Conservation (phyloP, 2,888 invertebrate species). For the Tenthredo distinguenda region DNA sequence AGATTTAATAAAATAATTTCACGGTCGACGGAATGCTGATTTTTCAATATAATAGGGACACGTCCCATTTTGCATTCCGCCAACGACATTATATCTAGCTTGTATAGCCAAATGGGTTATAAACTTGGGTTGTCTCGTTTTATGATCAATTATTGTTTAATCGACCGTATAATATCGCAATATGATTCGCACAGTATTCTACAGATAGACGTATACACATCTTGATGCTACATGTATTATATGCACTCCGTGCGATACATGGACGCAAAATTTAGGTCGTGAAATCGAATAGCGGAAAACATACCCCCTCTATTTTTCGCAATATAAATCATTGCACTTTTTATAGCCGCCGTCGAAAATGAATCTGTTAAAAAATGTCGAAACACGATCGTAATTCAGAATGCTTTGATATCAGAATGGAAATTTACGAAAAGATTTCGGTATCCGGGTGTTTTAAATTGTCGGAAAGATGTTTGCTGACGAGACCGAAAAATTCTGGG, state of each 20-base stretch:
- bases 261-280: neutral
- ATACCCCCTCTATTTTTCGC: neutral
- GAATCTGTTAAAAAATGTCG: neutral
- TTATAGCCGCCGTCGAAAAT: neutral
- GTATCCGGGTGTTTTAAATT: neutral
- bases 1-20: slow-evolving; percentile 16
- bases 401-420: neutral
- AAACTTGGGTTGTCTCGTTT: neutral
- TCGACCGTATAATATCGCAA: slow-evolving; percentile 5
- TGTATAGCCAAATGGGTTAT: neutral
- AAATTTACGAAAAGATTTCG: neutral
- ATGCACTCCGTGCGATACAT: neutral
- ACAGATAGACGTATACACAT: neutral
- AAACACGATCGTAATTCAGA: neutral
- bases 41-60: neutral
- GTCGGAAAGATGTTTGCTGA: neutral
- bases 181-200: neutral
- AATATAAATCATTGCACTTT: neutral
- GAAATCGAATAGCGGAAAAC: neutral
- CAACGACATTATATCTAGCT: neutral
- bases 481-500: neutral
- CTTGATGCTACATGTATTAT: neutral
- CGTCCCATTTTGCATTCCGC: neutral
- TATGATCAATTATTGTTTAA: slow-evolving; percentile 34
- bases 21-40: neutral